These are phyloP conservation scores for Tachuris rubrigastra DNA, from an alignment of 2,113 vertebrate species.

Conservation along the genomic window DNA sequence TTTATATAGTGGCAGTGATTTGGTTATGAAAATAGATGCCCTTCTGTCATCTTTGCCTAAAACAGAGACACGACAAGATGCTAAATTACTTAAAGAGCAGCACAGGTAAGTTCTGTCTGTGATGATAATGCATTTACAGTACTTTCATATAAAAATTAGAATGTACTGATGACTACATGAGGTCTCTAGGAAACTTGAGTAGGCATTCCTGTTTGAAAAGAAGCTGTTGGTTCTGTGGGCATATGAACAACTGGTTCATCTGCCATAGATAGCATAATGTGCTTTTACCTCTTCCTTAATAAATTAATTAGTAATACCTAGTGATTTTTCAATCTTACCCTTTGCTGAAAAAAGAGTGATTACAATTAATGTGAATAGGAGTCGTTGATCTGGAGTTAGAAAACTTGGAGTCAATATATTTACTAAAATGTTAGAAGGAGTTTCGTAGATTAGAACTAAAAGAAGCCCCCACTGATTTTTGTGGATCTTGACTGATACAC, in stretches of 20 bases:
- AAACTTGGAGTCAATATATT: background rate
- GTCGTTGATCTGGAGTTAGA: background rate
- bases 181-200: background rate
- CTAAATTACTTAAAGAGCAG: conserved; percentile 80
- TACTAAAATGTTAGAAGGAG: background rate
- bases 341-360: background rate
- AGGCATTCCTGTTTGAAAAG: background rate
- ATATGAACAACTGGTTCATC: background rate
- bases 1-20: conserved; percentile 81
- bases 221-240: background rate
- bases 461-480: background rate
- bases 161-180: background rate
- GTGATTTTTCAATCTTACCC: background rate
- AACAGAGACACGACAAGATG: conserved; percentile 77
- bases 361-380: background rate
- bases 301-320: background rate
- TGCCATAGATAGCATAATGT: background rate
- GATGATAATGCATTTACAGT: background rate
- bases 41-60: conserved; percentile 84
- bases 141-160: background rate
- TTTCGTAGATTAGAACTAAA: background rate
- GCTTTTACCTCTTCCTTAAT: background rate
- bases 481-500: background rate
- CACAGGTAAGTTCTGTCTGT: conserved; percentile 80
- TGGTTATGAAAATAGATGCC: conserved; percentile 93